phyloP scores from a whole-genome alignment of 2,888 invertebrate genomes.

The Leptothorax acervorum region DNA sequence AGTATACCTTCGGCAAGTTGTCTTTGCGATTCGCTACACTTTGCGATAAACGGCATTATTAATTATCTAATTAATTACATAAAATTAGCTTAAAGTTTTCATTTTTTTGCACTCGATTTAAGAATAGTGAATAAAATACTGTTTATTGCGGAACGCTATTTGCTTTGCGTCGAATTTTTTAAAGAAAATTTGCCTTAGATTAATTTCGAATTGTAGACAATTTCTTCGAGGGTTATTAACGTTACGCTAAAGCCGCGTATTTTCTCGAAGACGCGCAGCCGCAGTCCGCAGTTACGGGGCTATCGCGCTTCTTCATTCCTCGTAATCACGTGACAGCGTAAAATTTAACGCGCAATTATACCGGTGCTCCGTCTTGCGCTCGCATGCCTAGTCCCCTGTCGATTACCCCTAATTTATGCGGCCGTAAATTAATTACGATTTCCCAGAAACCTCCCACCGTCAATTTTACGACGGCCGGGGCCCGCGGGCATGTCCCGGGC shows the following conservation, averaged over 20 bases:
- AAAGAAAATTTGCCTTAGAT: background rate
- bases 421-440: conserved; percentile 54
- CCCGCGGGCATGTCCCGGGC: conserved; percentile 36
- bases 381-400: conserved; percentile 22
- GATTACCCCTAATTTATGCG: conserved; percentile 45
- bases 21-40: background rate
- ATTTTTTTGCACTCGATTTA: background rate
- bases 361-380: background rate
- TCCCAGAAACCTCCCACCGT: conserved; percentile 55
- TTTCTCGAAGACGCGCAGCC: too few relatives aligned
- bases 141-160: background rate
- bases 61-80: conserved; percentile 1
- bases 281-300: background rate
- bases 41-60: background rate
- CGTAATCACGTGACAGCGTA: conserved; percentile 20
- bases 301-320: background rate
- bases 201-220: background rate
- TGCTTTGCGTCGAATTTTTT: background rate
- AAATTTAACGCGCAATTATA: conserved; percentile 25
- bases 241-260: background rate
- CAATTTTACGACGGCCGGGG: conserved; percentile 36
- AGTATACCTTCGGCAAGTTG: background rate
- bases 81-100: background rate
- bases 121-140: background rate
- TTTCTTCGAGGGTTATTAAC: background rate